Percentiles rank a stretch among this genome's conserved stretches.
phyloP scores from a whole-genome alignment of 35 echinoderm and acorn worm species.

The Chiridota heheva region DNA sequence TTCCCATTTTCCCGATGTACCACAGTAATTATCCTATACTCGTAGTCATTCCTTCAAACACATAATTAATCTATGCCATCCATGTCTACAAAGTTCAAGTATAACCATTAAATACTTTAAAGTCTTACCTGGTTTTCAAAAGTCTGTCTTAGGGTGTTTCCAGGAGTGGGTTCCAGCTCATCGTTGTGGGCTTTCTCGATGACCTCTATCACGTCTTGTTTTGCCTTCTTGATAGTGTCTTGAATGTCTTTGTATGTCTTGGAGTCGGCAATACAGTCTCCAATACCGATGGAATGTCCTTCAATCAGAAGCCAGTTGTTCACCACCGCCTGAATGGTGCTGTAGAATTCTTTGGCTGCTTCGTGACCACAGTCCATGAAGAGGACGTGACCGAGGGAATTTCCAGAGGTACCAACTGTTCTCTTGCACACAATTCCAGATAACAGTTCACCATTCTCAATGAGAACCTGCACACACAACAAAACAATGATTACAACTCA shows the following conservation, averaged over 20 bases:
- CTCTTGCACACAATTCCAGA: constrained; percentile 95
- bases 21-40: too few species aligned
- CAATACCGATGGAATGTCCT: constrained; percentile 97
- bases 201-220: constrained; percentile 97
- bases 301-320: constrained; percentile 98
- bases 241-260: constrained; percentile 96
- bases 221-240: constrained; percentile 96
- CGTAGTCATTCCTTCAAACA: too few species aligned
- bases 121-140: constrained; percentile 99
- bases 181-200: constrained; percentile 99
- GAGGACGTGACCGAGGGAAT: constrained; percentile 88
- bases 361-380: constrained; percentile 97
- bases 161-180: constrained; percentile 90
- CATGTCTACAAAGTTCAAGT: too few species aligned
- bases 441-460: constrained; percentile 94
- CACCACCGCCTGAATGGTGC: constrained; percentile 86
- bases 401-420: constrained; percentile 90
- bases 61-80: too few species aligned
- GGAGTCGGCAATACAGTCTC: constrained; percentile 96
- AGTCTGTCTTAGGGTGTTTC: constrained; percentile 96
- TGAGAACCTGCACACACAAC: constrained; percentile 60
- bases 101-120: too few species aligned
- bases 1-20: too few species aligned
- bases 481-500: not conserved
- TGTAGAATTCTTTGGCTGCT: constrained; percentile 89